Evolutionary conservation across 2,797 vertebrate genomes (phyloP).

Genomic region (Cichlasoma orientale): DNA sequence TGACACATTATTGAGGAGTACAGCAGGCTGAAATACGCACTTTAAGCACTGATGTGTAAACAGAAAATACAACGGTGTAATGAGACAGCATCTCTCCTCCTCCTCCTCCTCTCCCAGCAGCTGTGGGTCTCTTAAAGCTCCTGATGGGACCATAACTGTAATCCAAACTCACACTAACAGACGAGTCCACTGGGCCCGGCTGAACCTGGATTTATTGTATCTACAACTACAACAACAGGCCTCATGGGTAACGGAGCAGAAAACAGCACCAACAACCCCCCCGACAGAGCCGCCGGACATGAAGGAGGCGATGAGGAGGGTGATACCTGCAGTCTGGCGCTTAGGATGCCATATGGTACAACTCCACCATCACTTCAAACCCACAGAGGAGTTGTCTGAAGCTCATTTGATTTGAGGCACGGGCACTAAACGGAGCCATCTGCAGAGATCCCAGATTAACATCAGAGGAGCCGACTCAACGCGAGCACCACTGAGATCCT

Average conservation of each 20-base stretch:
- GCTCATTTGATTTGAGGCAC: conserved; percentile 1
- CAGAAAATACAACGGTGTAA: too few species aligned
- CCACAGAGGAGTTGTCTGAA: neutral
- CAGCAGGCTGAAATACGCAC: neutral
- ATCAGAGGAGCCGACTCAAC: neutral
- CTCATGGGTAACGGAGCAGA: neutral
- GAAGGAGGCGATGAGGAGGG: neutral
- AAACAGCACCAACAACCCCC: conserved; percentile 6
- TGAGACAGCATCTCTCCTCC: neutral
- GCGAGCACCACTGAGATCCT: neutral
- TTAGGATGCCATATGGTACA: conserved; percentile 18
- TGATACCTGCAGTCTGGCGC: neutral
- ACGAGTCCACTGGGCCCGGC: neutral
- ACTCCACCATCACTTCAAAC: conserved; percentile 3
- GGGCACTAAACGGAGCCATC: conserved; percentile 10
- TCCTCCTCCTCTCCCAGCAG: neutral
- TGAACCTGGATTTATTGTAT: neutral
- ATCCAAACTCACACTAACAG: neutral
- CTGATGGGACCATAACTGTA: neutral
- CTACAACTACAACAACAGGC: neutral
- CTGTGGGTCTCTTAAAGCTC: neutral
- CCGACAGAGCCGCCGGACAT: too few species aligned
- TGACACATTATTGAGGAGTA: neutral
- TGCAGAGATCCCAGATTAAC: neutral
- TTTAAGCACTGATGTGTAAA: too few species aligned